Evolutionary conservation across 1,140 invertebrate species (phyloP).

Genomic region (Heliothis virescens): DNA sequence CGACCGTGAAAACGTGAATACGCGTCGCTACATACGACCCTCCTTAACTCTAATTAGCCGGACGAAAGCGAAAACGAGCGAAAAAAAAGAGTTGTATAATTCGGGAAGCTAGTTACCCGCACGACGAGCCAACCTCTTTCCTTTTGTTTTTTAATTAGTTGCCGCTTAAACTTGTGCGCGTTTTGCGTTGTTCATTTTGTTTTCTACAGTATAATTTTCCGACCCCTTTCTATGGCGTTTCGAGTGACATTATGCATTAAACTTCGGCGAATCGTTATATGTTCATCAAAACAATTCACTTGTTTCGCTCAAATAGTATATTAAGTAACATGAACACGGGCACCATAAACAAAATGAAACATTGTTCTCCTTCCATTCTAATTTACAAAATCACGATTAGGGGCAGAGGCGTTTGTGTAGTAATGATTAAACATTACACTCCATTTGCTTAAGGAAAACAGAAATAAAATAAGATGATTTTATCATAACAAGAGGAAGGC

Average conservation of each 20-base stretch:
- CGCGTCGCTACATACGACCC: slow-evolving; percentile 73
- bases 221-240: slow-evolving; percentile 68
- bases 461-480: slow-evolving; percentile 66
- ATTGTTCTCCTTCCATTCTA: slow-evolving; percentile 4
- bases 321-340: not conserved
- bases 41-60: slow-evolving; percentile 81
- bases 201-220: slow-evolving; percentile 62
- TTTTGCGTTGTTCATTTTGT: slow-evolving; percentile 72
- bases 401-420: slow-evolving; percentile 37
- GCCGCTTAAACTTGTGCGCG: slow-evolving; percentile 80
- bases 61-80: slow-evolving; percentile 80
- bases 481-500: slow-evolving; percentile 71
- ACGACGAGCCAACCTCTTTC: slow-evolving; percentile 70
- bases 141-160: slow-evolving; percentile 84
- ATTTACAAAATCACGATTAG: slow-evolving; percentile 18
- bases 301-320: not conserved
- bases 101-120: slow-evolving; percentile 77
- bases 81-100: slow-evolving; percentile 78
- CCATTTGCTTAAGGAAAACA: slow-evolving; percentile 68
- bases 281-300: slow-evolving; percentile 6
- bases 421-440: slow-evolving; percentile 49
- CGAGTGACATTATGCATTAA: slow-evolving; percentile 69
- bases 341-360: not conserved
- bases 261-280: not conserved
- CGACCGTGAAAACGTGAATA: slow-evolving; percentile 57